Base-by-base conservation (phyloP, 2,797 vertebrate genomes). In the Syndactyla subalaris region DNA sequence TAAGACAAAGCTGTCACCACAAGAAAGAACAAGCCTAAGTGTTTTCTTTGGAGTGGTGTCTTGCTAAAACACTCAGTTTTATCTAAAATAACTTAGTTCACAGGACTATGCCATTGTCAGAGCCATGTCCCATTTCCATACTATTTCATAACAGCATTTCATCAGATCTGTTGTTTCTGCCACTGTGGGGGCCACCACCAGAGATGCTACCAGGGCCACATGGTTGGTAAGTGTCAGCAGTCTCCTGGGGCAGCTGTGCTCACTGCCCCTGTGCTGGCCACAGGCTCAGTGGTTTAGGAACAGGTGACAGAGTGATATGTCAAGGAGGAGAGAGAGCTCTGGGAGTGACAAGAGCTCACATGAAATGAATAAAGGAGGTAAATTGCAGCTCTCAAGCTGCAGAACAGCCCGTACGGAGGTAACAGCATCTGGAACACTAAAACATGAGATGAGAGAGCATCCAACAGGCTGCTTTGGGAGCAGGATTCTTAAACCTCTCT, bases 401-500 rank as follows among this genome's bases (percentile, higher is more conserved):
- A 84, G 70, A 88, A 63, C 19, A 49, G 45, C 43, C n/a, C 0
- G 0, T 30, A 24, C 14, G 66, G 48, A 45, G 24, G 15, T 22
- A 26, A 34, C 0, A 9, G 19, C 18, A 39, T 9, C 36, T 41
- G 32, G 18, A 81, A 74, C 7, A 45, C 19, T 41, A 19, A 83
- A 80, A 59, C 17, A 66, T 0, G 0, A 70, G 32, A 66, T 0
- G 0, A 70, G 32, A 49, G 14, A 32, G 6, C 11, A 85, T 45
- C 41, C 61, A 71, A 38, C 10, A 19, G 34, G 55, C 36, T 91
- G 51, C 39, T 79, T 65, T 82, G 24, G 43, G 27, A 54, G 6
- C 4, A 61, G 14, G 7, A 52, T 52, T 32, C 48, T 82, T 61
- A 89, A 63, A 48, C 5, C 21, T 17, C 23, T 30, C 41, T n/a